These are phyloP conservation scores for Dascillus cervinus DNA, from an alignment of 2,888 invertebrate genomes.

Conservation along the genomic window DNA sequence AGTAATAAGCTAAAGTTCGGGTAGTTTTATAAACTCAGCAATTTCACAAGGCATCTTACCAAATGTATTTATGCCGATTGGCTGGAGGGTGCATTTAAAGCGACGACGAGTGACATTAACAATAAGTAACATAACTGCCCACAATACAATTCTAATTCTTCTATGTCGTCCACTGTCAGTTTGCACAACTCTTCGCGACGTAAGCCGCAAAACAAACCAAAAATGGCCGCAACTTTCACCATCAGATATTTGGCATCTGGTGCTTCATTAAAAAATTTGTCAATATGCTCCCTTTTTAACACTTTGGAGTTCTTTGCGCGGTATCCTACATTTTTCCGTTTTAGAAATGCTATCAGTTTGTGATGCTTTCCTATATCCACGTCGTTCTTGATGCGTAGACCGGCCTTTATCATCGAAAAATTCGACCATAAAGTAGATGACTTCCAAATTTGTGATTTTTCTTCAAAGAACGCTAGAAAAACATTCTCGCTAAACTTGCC, in stretches of 20 bases:
- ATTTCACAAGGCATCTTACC: background rate
- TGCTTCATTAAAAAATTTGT: no score
- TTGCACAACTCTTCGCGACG: no score
- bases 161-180: no score
- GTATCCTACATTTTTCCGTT: conserved; percentile 8
- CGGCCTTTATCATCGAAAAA: conserved; percentile 10
- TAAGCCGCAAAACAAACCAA: no score
- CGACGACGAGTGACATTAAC: no score
- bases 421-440: conserved; percentile 7
- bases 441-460: conserved; percentile 3
- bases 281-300: no score
- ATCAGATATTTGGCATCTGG: no score
- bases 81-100: conserved; percentile 3
- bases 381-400: conserved; percentile 8
- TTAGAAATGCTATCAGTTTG: conserved; percentile 8
- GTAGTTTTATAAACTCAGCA: conserved; percentile 2
- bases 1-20: conserved; percentile 1
- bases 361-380: conserved; percentile 6
- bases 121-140: no score
- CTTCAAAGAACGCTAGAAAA: conserved; percentile 2
- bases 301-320: conserved; percentile 9
- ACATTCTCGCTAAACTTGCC: conserved; percentile 5
- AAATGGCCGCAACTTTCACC: no score
- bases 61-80: conserved; percentile 1
- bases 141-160: no score